Conservation (phyloP, 1,140 invertebrate species). For the Drosophila sulfurigaster region DNA sequence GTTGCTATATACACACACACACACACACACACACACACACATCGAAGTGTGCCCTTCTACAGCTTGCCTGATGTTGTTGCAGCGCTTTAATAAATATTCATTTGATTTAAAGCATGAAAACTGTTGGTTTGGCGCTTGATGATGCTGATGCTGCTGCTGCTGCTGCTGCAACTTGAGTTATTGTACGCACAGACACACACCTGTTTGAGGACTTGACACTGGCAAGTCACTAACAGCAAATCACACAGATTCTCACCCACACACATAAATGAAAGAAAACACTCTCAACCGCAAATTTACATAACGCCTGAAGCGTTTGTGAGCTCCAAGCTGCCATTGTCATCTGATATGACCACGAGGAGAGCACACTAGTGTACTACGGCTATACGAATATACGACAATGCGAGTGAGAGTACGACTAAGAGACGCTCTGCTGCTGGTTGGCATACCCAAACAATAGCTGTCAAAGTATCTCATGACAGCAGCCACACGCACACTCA, state of each 20-base stretch:
- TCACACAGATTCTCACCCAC: constrained; percentile 16
- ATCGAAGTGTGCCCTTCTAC: neutral
- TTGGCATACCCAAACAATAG: constrained; percentile 53
- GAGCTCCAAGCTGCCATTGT: constrained; percentile 46
- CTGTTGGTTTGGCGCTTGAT: neutral
- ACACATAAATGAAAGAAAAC: constrained; percentile 45
- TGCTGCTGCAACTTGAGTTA: constrained; percentile 52
- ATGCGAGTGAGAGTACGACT: neutral
- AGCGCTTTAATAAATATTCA: constrained; percentile 71
- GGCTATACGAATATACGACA: neutral
- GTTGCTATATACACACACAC: neutral
- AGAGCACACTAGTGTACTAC: constrained; percentile 1
- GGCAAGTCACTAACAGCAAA: constrained; percentile 28
- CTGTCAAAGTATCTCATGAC: constrained; percentile 75
- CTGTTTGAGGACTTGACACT: constrained; percentile 60
- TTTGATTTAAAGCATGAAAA: constrained; percentile 58
- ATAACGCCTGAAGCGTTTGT: constrained; percentile 52
- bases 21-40: neutral
- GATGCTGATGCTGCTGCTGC: neutral
- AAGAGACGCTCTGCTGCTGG: constrained; percentile 29
- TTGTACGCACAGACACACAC: constrained; percentile 57
- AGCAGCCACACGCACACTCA: constrained; percentile 11
- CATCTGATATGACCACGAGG: constrained; percentile 42
- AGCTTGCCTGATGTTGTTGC: constrained; percentile 24
- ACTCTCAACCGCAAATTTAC: constrained; percentile 65